Evolutionary conservation across 2,113 vertebrate genomes (phyloP).

Genomic region (Nothobranchius furzeri): DNA sequence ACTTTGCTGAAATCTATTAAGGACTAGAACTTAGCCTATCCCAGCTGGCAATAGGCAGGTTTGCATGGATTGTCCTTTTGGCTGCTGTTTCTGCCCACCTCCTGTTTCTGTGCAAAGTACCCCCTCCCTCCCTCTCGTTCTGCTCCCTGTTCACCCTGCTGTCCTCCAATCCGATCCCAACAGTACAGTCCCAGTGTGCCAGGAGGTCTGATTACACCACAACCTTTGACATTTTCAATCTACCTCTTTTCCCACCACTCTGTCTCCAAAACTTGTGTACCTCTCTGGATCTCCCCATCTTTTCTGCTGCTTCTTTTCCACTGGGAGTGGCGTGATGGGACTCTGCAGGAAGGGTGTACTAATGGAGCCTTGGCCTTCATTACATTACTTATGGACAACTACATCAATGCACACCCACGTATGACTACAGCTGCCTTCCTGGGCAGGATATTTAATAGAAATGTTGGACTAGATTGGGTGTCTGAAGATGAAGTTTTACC

Average conservation of each 20-base stretch:
- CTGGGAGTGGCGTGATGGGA: slow-evolving; percentile 63
- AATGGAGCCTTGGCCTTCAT: slow-evolving; percentile 69
- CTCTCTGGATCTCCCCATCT: slow-evolving; percentile 30
- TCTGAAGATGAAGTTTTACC: slow-evolving; percentile 9
- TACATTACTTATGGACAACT: slow-evolving; percentile 57
- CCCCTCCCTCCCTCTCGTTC: neutral
- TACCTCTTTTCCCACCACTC: slow-evolving; percentile 23
- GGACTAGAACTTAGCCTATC: neutral
- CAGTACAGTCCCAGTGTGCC: slow-evolving; percentile 31
- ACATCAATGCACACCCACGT: slow-evolving; percentile 27
- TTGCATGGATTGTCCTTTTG: neutral
- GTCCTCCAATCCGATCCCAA: slow-evolving; percentile 2
- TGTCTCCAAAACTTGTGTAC: slow-evolving; percentile 32
- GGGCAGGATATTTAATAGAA: slow-evolving; percentile 15
- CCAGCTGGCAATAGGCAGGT: neutral
- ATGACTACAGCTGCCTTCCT: slow-evolving; percentile 12
- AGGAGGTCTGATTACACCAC: slow-evolving; percentile 64
- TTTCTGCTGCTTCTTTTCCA: slow-evolving; percentile 36
- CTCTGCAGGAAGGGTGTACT: slow-evolving; percentile 66
- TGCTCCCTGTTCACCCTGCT: neutral
- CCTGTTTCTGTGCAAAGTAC: slow-evolving; percentile 20
- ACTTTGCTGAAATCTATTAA: neutral
- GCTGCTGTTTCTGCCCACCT: slow-evolving; percentile 20
- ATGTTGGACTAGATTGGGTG: slow-evolving; percentile 9
- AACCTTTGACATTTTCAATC: slow-evolving; percentile 62